phyloP scores from a whole-genome alignment of 2,888 invertebrate genomes.

The Acleris sparsana region DNA sequence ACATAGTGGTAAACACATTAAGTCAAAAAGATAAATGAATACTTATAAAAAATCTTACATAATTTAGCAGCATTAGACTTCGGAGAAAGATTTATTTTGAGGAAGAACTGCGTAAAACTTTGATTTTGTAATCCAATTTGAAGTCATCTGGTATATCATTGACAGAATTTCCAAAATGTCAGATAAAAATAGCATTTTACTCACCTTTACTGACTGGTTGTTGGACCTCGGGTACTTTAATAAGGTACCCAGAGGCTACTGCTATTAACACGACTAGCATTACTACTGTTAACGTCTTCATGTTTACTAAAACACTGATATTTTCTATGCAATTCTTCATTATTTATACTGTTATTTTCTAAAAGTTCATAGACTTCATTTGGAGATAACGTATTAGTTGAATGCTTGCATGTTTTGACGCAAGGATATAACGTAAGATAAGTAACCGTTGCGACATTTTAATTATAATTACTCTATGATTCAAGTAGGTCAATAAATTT shows the following conservation, averaged over 20 bases:
- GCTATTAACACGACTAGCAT: slow-evolving; percentile 46
- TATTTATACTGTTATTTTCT: slow-evolving; percentile 51
- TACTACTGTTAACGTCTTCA: slow-evolving; percentile 62
- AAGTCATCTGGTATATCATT: no score
- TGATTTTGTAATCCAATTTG: no score
- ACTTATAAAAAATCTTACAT: no score
- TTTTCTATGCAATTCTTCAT: slow-evolving; percentile 29
- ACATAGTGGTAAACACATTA: no score
- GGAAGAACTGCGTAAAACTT: no score
- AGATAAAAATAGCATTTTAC: slow-evolving; percentile 2
- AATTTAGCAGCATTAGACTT: no score
- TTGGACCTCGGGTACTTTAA: slow-evolving; percentile 59
- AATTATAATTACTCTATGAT: neutral
- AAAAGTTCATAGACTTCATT: slow-evolving; percentile 55
- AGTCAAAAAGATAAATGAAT: no score
- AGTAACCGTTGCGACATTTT: slow-evolving; percentile 27
- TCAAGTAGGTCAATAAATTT: neutral
- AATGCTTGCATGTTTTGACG: slow-evolving; percentile 50
- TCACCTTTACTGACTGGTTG: slow-evolving; percentile 39
- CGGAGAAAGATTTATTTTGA: no score
- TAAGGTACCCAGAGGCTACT: slow-evolving; percentile 58
- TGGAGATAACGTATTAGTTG: slow-evolving; percentile 60
- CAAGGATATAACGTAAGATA: neutral
- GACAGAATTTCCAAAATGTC: no score
- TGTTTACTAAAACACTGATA: slow-evolving; percentile 52